These are phyloP conservation scores for Colletes gigas DNA, from an alignment of 1,140 invertebrate species.

Conservation along the genomic window DNA sequence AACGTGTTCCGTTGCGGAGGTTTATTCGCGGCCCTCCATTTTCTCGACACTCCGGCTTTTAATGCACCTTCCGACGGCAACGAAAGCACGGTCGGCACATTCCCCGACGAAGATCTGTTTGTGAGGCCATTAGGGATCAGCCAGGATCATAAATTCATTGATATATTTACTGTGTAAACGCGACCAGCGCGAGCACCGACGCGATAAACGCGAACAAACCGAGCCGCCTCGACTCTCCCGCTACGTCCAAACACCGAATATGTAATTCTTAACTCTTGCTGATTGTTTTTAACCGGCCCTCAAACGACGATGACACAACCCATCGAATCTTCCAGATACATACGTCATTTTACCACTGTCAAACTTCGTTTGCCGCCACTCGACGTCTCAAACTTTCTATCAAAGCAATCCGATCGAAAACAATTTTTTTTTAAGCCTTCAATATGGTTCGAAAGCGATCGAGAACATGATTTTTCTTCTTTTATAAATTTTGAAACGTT, in stretches of 20 bases:
- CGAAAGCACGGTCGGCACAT: slow-evolving; percentile 60
- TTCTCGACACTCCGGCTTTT: slow-evolving; percentile 38
- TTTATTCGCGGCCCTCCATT: slow-evolving; percentile 46
- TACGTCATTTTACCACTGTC: no score
- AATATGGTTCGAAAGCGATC: no score
- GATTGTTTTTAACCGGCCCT: slow-evolving; percentile 20
- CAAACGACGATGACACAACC: slow-evolving; percentile 3
- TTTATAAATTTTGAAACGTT: no score
- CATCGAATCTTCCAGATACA: neutral
- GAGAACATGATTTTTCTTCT: no score
- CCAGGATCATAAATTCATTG: slow-evolving; percentile 73
- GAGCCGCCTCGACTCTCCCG: slow-evolving; percentile 24
- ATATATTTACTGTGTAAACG: slow-evolving; percentile 79
- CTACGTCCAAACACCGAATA: slow-evolving; percentile 36
- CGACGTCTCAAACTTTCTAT: no score
- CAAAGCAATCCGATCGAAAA: no score
- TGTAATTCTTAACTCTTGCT: slow-evolving; percentile 9
- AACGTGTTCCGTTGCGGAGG: slow-evolving; percentile 13
- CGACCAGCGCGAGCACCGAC: slow-evolving; percentile 39
- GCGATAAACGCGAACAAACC: slow-evolving; percentile 36
- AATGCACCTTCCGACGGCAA: slow-evolving; percentile 38
- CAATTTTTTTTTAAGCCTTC: no score
- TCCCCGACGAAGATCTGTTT: slow-evolving; percentile 77
- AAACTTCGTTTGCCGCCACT: no score
- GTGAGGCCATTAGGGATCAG: slow-evolving; percentile 77